These are phyloP conservation scores for Sula dactylatra DNA, from an alignment of 2,113 vertebrate species.

Conservation along the genomic window DNA sequence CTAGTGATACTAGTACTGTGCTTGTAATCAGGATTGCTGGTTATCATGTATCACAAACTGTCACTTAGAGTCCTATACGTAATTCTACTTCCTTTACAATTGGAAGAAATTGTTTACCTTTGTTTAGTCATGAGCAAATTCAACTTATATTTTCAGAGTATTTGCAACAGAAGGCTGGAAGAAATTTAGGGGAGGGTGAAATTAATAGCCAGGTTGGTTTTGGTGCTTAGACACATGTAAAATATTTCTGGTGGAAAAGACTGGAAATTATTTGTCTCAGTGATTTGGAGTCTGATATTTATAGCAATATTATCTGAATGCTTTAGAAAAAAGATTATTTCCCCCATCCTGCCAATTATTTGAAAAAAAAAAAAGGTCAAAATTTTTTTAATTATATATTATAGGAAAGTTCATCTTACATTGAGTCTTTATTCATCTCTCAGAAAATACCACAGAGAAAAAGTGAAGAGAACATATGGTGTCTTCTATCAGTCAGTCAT, in stretches of 20 bases:
- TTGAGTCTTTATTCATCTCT: slow-evolving; percentile 42
- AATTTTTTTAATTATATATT: background rate
- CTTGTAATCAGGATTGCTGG: background rate
- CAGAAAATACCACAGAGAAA: slow-evolving; percentile 30
- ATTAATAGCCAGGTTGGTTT: background rate
- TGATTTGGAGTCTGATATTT: background rate
- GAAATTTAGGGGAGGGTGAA: background rate
- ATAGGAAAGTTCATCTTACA: background rate
- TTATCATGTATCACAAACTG: background rate
- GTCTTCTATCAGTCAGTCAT: slow-evolving; percentile 63
- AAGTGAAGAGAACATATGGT: slow-evolving; percentile 65
- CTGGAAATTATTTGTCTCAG: background rate
- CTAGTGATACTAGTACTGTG: background rate
- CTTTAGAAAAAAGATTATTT: background rate
- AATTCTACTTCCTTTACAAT: background rate
- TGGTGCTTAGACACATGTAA: background rate
- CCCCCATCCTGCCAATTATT: background rate
- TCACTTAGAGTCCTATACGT: background rate
- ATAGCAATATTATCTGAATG: background rate
- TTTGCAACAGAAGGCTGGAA: background rate
- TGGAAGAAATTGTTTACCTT: background rate
- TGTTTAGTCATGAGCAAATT: background rate
- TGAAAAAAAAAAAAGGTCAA: background rate
- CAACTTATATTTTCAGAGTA: background rate
- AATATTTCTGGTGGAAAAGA: background rate